Conservation (phyloP, 1,140 invertebrate genomes). For the Pygmarrhopalites habei region DNA sequence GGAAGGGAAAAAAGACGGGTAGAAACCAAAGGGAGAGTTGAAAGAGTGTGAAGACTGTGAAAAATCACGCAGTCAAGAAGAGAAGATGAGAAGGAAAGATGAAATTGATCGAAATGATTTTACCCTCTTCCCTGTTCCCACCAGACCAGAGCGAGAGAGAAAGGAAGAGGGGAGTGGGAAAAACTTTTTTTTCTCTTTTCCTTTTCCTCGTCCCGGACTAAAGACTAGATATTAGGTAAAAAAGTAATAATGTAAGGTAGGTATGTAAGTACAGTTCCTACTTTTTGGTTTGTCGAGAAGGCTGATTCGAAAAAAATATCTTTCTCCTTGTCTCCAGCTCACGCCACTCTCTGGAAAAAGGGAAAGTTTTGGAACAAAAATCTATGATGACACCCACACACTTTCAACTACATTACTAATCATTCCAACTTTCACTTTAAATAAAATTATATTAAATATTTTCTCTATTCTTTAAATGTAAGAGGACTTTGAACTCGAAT, state of each 20-base stretch:
- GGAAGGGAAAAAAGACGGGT: conserved; percentile 11
- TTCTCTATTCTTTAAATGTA: too few relatives aligned
- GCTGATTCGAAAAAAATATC: too few relatives aligned
- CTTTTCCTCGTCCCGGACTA: not conserved
- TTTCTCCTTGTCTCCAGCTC: not conserved
- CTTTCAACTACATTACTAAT: too few relatives aligned
- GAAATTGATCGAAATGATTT: conserved; percentile 25
- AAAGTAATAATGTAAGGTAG: too few relatives aligned
- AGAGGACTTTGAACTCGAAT: too few relatives aligned
- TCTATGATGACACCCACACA: not conserved
- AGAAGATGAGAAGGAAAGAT: conserved; percentile 17
- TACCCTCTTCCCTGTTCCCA: conserved; percentile 11
- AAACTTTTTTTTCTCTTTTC: not conserved
- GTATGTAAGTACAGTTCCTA: not conserved
- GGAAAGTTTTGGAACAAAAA: not conserved
- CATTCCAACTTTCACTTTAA: too few relatives aligned
- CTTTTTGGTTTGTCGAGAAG: not conserved
- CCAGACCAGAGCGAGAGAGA: not conserved
- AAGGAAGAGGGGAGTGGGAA: not conserved
- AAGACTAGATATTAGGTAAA: too few relatives aligned
- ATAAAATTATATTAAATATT: too few relatives aligned
- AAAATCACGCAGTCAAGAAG: conserved; percentile 25
- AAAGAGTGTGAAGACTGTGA: conserved; percentile 17
- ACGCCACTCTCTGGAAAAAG: not conserved
- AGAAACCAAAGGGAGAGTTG: not conserved